A percentile compares a stretch with the other conserved stretches of the same genome.
These are phyloP conservation scores for Heteropelma amictum DNA, from an alignment of 2,888 invertebrate genomes.

Conservation along the genomic window DNA sequence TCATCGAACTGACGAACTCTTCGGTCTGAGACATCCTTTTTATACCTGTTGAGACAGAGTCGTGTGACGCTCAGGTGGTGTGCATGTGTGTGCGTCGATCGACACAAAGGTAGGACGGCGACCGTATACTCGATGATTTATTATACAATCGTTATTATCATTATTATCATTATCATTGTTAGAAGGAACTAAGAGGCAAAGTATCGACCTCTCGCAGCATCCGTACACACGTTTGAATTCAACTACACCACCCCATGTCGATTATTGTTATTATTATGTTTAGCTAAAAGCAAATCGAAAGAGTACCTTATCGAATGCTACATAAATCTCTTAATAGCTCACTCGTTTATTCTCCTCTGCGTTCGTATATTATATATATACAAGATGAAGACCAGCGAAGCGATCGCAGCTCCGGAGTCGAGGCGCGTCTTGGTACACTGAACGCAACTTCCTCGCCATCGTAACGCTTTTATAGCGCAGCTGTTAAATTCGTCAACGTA, in stretches of 20 bases:
- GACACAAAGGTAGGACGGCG: slow-evolving; percentile 47
- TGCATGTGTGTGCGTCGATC: slow-evolving; percentile 20
- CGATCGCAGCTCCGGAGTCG: slow-evolving; percentile 43
- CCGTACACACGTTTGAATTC: not conserved
- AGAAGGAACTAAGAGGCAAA: not conserved
- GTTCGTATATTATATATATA: slow-evolving; percentile 57
- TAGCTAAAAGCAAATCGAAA: slow-evolving; percentile 14
- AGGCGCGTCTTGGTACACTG: slow-evolving; percentile 67
- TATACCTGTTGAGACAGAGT: slow-evolving; percentile 61
- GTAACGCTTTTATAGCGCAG: slow-evolving; percentile 64
- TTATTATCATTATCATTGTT: slow-evolving; percentile 29
- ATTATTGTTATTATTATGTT: slow-evolving; percentile 37
- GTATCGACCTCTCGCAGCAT: not conserved
- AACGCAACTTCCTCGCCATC: slow-evolving; percentile 60
- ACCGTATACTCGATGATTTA: slow-evolving; percentile 34
- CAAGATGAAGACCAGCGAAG: slow-evolving; percentile 29
- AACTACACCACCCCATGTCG: slow-evolving; percentile 23
- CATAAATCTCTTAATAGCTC: slow-evolving; percentile 50
- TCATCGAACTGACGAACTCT: slow-evolving; percentile 66
- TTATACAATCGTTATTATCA: slow-evolving; percentile 33
- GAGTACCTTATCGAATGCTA: slow-evolving; percentile 35
- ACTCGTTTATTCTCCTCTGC: too few species aligned
- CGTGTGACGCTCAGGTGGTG: slow-evolving; percentile 13
- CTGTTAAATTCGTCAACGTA: slow-evolving; percentile 21
- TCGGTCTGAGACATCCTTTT: slow-evolving; percentile 72